These are phyloP conservation scores for Acanthochromis polyacanthus DNA, from an alignment of 2,113 vertebrate species.

Conservation along the genomic window DNA sequence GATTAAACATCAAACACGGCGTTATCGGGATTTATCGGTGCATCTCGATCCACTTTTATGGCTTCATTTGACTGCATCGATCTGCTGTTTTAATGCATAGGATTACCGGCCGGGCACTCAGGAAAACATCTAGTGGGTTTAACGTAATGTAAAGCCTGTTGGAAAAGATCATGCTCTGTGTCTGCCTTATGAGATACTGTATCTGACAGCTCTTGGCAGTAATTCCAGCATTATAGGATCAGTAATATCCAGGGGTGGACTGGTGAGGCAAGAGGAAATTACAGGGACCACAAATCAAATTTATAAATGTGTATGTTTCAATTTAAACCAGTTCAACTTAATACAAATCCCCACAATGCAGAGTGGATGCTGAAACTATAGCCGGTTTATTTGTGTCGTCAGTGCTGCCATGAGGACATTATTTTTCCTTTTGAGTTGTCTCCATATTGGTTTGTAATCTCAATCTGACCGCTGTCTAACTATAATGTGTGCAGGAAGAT, in stretches of 20 bases:
- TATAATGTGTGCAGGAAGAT: no score
- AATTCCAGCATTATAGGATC: neutral
- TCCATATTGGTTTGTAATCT: no score
- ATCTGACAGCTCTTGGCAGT: slow-evolving; percentile 12
- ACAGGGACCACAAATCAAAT: slow-evolving; percentile 14
- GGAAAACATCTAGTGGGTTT: slow-evolving; percentile 46
- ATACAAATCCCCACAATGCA: no score
- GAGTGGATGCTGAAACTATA: no score
- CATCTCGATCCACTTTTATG: slow-evolving; percentile 42
- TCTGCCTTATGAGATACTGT: slow-evolving; percentile 5
- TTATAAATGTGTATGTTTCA: no score
- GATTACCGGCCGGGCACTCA: slow-evolving; percentile 48
- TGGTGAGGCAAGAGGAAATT: slow-evolving; percentile 25
- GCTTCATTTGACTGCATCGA: slow-evolving; percentile 58
- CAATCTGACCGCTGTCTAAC: no score
- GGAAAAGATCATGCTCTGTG: slow-evolving; percentile 27
- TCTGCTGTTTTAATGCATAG: slow-evolving; percentile 50
- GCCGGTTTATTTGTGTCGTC: no score
- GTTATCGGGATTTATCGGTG: slow-evolving; percentile 29
- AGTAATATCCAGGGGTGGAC: neutral
- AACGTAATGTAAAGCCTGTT: slow-evolving; percentile 42
- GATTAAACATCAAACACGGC: slow-evolving; percentile 63
- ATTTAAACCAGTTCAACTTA: no score
- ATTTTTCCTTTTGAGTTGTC: no score
- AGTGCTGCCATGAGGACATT: no score